Percentiles rank a stretch among this genome's conserved stretches.
These are phyloP conservation scores for Sesia apiformis DNA, from an alignment of 2,888 invertebrate species.

Conservation along the genomic window DNA sequence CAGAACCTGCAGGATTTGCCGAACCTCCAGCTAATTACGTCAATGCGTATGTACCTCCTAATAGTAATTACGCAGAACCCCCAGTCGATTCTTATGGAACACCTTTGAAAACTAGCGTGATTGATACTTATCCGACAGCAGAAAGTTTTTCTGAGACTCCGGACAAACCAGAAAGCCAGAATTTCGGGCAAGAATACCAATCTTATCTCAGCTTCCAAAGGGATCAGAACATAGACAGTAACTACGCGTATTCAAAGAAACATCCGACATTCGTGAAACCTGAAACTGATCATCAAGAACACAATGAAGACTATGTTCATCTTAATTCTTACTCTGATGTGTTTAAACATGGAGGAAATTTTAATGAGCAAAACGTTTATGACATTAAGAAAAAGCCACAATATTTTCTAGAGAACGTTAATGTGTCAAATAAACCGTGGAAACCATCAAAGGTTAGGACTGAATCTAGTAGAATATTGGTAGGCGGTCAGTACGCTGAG, in stretches of 20 bases:
- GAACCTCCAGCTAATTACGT: conserved; percentile 41
- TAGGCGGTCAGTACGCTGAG: conserved; percentile 59
- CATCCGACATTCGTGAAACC: conserved; percentile 19
- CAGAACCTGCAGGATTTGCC: conserved; percentile 37
- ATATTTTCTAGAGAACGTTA: conserved; percentile 15
- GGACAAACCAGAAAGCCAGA: conserved; percentile 13
- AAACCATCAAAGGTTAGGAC: conserved; percentile 12
- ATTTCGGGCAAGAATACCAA: conserved; percentile 18
- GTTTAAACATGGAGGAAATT: conserved; percentile 17
- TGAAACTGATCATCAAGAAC: conserved; percentile 6
- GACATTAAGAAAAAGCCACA: conserved; percentile 21
- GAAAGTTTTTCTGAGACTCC: conserved; percentile 16
- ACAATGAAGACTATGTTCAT: conserved; percentile 6
- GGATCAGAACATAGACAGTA: conserved; percentile 23
- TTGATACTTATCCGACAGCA: conserved; percentile 17
- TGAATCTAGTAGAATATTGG: conserved; percentile 20
- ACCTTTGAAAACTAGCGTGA: conserved; percentile 23
- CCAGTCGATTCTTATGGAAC: conserved; percentile 45
- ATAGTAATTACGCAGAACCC: conserved; percentile 33
- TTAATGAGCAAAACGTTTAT: conserved; percentile 13
- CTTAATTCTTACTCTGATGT: conserved; percentile 23
- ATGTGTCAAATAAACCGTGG: conserved; percentile 27
- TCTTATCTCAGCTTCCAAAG: conserved; percentile 23
- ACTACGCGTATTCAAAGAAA: conserved; percentile 24
- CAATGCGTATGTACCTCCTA: conserved; percentile 14